These are phyloP conservation scores for Tetanocera ferruginea DNA, from an alignment of 2,888 invertebrate species.

Conservation along the genomic window DNA sequence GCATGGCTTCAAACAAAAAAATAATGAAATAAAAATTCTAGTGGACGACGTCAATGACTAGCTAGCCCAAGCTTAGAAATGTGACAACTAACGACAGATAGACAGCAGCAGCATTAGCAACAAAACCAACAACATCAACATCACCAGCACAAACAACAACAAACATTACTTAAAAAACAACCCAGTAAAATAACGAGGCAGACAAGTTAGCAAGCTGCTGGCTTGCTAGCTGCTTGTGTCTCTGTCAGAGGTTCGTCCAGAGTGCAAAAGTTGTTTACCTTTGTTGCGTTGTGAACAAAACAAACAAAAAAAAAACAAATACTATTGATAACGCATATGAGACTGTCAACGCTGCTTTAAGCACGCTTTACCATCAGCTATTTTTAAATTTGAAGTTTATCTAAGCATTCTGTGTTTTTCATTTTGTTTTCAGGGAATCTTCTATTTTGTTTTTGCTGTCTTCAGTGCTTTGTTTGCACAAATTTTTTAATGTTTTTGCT, in stretches of 20 bases:
- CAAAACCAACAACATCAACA: neutral
- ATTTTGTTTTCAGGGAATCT: too few relatives aligned
- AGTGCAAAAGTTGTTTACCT: too few relatives aligned
- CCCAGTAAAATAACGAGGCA: neutral
- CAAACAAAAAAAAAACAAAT: neutral
- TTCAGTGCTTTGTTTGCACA: too few relatives aligned
- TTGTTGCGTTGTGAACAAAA: neutral
- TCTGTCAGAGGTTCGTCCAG: too few relatives aligned
- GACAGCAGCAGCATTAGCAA: neutral
- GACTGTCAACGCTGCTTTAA: too few relatives aligned
- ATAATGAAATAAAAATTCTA: neutral
- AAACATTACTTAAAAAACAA: neutral
- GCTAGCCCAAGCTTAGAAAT: conserved; percentile 11
- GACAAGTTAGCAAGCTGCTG: neutral
- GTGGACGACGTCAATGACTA: neutral
- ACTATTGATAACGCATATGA: too few relatives aligned
- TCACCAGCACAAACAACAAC: neutral
- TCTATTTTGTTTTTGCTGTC: too few relatives aligned
- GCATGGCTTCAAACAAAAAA: neutral
- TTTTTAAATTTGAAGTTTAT: too few relatives aligned
- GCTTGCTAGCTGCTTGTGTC: too few relatives aligned
- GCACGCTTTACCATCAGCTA: too few relatives aligned
- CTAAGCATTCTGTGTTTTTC: too few relatives aligned
- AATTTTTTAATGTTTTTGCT: too few relatives aligned
- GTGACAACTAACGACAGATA: neutral